Evolutionary conservation across 2,113 vertebrate species (phyloP), one percentile per base, ranked within the genome.

Genomic region (Columba janthina): DNA sequence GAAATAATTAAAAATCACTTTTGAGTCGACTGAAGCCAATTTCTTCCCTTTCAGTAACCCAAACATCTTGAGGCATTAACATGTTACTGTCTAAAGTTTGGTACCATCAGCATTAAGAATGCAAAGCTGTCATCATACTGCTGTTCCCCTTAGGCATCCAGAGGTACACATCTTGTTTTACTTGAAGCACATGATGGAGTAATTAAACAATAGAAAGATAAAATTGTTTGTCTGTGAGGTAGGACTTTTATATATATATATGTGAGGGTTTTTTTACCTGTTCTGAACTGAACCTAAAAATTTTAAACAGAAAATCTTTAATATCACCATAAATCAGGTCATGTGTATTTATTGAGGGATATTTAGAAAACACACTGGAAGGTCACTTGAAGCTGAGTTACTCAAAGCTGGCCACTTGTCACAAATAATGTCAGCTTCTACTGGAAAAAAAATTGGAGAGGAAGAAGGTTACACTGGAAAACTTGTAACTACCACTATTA

Each of bases 41-140:
- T 44, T 32, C 4, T 48, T 89, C 7, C n/a, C 26, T 62, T 58
- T 44, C 32, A 31, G 40, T 58, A 81, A 77, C 29, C 5, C 5
- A 6, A 53, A 16, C 3, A 4, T 11, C 26, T 89, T 25, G 12
- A 31, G 2, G 3, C 44, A 4, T 73, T 76, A 38, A 6, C 0
- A 0, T 18, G 2, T 57, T 34, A 32, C 40, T 80, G 12, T 72
- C 26, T 57, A 2, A 71, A 54, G 5, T 38, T 12, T 70, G 36
- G 9, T 22, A 48, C 25, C 21, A 90, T 44, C 50, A 84, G 44
- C 83, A 34, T 24, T 72, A 50, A 44, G 22, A 67, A 56, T 44
- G 64, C 13, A 58, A 60, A 76, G 5, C 19, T 86, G 22, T 20
- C 9, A 2, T 36, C 46, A 12, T 9, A 26, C 32, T 72, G 2